A percentile compares a stretch with the other conserved stretches of the same genome.
Conservation (phyloP, 1,140 invertebrate genomes). For the Sycophaga agraensis region DNA sequence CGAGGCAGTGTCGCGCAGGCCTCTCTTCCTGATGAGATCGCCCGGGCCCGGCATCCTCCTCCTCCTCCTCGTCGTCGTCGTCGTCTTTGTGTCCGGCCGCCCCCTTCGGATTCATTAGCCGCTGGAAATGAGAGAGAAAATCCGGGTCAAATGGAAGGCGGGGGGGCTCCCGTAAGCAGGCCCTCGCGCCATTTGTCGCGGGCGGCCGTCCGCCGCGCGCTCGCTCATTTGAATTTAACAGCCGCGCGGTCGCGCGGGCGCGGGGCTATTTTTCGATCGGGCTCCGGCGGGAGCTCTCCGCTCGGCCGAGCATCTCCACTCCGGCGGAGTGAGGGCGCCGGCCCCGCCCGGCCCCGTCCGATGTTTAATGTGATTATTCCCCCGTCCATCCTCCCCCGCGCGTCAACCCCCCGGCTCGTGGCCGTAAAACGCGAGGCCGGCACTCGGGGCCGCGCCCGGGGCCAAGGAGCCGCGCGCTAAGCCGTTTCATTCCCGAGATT, state of each 20-base stretch:
- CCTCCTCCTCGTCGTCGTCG: neutral
- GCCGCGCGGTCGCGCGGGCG: neutral
- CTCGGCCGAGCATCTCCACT: slow-evolving; percentile 3
- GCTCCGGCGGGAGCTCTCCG: neutral
- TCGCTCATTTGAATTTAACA: slow-evolving; percentile 18
- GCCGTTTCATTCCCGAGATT: slow-evolving; percentile 51
- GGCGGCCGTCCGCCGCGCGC: no score
- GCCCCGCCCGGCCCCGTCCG: no score
- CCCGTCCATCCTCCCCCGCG: slow-evolving; percentile 12
- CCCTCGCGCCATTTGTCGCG: neutral
- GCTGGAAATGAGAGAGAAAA: slow-evolving; percentile 9
- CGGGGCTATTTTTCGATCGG: neutral
- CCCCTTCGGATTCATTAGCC: slow-evolving; percentile 23
- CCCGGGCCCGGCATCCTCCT: neutral
- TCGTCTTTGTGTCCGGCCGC: neutral
- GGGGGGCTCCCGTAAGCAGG: neutral
- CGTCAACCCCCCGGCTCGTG: neutral
- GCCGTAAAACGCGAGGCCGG: slow-evolving; percentile 25
- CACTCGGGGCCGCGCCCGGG: slow-evolving; percentile 25
- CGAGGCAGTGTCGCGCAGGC: slow-evolving; percentile 3
- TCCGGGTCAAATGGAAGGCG: slow-evolving; percentile 10
- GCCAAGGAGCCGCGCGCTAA: slow-evolving; percentile 29
- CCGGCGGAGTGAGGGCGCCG: neutral
- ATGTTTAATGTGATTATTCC: slow-evolving; percentile 46
- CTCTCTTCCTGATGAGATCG: slow-evolving; percentile 24